phyloP scores from a whole-genome alignment of 1,140 invertebrate species.

The Lepidurus packardi region DNA sequence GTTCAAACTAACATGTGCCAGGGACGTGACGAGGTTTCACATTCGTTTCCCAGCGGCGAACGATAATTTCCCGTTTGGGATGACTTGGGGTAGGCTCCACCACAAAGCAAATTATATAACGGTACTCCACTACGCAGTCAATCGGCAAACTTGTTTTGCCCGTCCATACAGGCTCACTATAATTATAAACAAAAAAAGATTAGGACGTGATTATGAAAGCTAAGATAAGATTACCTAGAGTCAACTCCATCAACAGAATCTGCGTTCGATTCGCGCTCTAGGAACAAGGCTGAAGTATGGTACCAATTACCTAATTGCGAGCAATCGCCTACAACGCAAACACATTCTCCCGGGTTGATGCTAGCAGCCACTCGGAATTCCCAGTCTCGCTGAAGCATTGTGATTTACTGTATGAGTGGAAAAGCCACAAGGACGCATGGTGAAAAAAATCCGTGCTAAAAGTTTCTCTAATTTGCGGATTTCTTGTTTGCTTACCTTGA shows the following conservation, averaged over 20 bases:
- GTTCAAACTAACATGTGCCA: slow-evolving; percentile 45
- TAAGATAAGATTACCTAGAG: background rate
- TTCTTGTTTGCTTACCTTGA: background rate
- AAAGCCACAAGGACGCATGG: slow-evolving; percentile 35
- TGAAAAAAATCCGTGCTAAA: slow-evolving; percentile 32
- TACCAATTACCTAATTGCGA: slow-evolving; percentile 50
- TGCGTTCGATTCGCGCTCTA: slow-evolving; percentile 37
- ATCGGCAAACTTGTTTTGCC: slow-evolving; percentile 51
- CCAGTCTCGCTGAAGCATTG: slow-evolving; percentile 40
- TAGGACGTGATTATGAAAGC: background rate
- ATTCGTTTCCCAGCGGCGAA: slow-evolving; percentile 78
- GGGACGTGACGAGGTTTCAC: slow-evolving; percentile 58
- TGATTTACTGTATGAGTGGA: slow-evolving; percentile 35
- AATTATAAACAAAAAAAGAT: too few species aligned
- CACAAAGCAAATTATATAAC: slow-evolving; percentile 66
- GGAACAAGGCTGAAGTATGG: slow-evolving; percentile 41
- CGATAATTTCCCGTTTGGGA: slow-evolving; percentile 53
- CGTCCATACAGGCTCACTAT: slow-evolving; percentile 42
- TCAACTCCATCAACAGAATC: slow-evolving; percentile 25
- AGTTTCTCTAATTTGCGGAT: background rate
- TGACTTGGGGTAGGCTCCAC: slow-evolving; percentile 46
- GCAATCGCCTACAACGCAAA: slow-evolving; percentile 52
- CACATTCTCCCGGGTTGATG: slow-evolving; percentile 43
- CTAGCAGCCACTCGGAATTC: slow-evolving; percentile 46
- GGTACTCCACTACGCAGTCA: slow-evolving; percentile 60